These are phyloP conservation scores for Chrysopa pallens DNA, from an alignment of 1,140 invertebrate species.

Conservation along the genomic window DNA sequence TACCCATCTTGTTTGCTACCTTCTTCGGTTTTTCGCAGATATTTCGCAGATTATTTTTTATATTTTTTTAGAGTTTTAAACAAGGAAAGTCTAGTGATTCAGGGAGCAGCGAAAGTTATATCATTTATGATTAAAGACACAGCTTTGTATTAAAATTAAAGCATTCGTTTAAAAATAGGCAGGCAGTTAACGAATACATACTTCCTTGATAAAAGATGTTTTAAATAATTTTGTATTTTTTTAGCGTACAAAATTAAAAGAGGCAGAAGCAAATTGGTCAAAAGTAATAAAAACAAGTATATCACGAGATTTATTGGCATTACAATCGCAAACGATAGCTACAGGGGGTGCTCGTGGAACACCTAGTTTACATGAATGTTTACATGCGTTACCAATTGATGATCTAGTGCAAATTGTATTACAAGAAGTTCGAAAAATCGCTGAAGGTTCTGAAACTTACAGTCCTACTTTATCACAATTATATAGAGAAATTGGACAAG, in stretches of 20 bases:
- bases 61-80: too few relatives aligned
- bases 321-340: neutral
- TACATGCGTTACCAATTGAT: conserved; percentile 2
- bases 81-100: too few relatives aligned
- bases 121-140: too few relatives aligned
- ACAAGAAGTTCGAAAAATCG: conserved; percentile 45
- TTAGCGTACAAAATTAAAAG: conserved; percentile 13
- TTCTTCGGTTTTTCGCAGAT: too few relatives aligned
- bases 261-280: neutral
- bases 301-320: neutral
- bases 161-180: too few relatives aligned
- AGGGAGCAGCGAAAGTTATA: too few relatives aligned
- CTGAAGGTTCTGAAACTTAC: conserved; percentile 59
- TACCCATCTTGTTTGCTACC: too few relatives aligned
- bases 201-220: too few relatives aligned
- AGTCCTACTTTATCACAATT: conserved; percentile 47
- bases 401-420: conserved; percentile 23
- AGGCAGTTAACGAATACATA: too few relatives aligned
- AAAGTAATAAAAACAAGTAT: neutral
- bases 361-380: neutral
- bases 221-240: conserved; percentile 5
- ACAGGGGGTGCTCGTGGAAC: neutral
- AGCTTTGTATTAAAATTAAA: too few relatives aligned
- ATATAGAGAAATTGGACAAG: conserved; percentile 46
- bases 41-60: too few relatives aligned